These are phyloP conservation scores for Pogonomyrmex californicus DNA, from an alignment of 1,140 invertebrate genomes.

Conservation along the genomic window DNA sequence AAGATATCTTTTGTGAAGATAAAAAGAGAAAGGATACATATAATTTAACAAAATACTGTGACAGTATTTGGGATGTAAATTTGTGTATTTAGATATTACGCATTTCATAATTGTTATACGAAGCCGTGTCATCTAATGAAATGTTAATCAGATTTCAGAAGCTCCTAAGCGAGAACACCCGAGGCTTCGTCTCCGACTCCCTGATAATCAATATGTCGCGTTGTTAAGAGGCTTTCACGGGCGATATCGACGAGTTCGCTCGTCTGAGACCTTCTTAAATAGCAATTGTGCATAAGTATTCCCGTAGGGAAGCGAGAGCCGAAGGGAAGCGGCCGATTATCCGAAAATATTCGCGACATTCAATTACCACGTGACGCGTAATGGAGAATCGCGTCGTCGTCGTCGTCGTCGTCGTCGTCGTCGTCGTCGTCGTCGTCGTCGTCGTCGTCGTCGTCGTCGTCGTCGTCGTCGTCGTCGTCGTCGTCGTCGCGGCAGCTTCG, in stretches of 20 bases:
- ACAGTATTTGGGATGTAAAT: neutral
- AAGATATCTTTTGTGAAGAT: neutral
- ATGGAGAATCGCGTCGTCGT: neutral
- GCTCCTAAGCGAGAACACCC: constrained; percentile 22
- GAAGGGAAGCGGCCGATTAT: neutral
- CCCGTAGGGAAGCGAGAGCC: neutral
- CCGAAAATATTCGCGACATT: constrained; percentile 50
- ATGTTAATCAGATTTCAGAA: constrained; percentile 37
- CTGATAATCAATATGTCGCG: constrained; percentile 52
- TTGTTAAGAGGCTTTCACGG: constrained; percentile 45
- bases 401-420: too few relatives aligned
- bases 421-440: too few relatives aligned
- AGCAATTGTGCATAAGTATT: constrained; percentile 33
- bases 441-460: too few relatives aligned
- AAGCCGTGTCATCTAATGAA: constrained; percentile 12
- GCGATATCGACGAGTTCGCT: constrained; percentile 35
- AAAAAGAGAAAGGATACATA: neutral
- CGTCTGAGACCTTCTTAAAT: constrained; percentile 46
- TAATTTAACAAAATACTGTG: neutral
- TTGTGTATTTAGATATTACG: neutral
- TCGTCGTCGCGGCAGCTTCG: neutral
- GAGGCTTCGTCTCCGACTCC: neutral
- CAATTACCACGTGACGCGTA: constrained; percentile 44
- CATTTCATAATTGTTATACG: neutral
- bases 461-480: too few relatives aligned